Evolutionary conservation across 2,113 vertebrate species (phyloP), one percentile per base, ranked within the genome.

Genomic region (Thinocorus orbignyianus): DNA sequence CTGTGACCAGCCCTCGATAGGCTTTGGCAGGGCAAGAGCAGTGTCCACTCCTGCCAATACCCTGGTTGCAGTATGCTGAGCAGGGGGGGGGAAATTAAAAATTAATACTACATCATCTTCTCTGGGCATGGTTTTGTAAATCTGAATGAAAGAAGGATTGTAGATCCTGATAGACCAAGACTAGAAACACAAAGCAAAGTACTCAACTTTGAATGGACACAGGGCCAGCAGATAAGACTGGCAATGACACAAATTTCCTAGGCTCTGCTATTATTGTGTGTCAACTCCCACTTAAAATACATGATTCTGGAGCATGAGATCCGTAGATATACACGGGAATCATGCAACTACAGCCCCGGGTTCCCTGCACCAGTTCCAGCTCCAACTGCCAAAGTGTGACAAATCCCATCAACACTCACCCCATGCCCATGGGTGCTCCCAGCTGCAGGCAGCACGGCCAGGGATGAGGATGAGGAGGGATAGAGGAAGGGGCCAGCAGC

Each of bases 401-500:
- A 3, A 85, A 46, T 22, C 17, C n/a, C 41, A 70, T 39, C 70
- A 28, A 11, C 24, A 3, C 49, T 35, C 51, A 11, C 20, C 37
- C 37, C 19, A 5, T 4, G 7, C 10, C 46, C 48, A 17, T 8
- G 62, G 72, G 9, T 31, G 23, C 62, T 72, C 28, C 39, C 79
- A 70, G 68, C 46, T 52, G 79, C 64, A 35, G 0, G 0, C 30
- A 37, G 48, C 6, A 0, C 37, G 30, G 17, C n/a, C 6, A 0
- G 51, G 26, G 20, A 17, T 4, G 7, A n/a, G 35, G 60, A 33
- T 49, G 57, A 85, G 23, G 13, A 79, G 18, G 28, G 23, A 39
- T 16, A 2, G 1, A 2, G 37, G 82, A 83, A 88, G 51, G 46
- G 39, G 11, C 55, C 55, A 55, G 76, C 58, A 88, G 81, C 82